phyloP scores from a whole-genome alignment of 1,140 invertebrate species.

The Drosophila erecta region DNA sequence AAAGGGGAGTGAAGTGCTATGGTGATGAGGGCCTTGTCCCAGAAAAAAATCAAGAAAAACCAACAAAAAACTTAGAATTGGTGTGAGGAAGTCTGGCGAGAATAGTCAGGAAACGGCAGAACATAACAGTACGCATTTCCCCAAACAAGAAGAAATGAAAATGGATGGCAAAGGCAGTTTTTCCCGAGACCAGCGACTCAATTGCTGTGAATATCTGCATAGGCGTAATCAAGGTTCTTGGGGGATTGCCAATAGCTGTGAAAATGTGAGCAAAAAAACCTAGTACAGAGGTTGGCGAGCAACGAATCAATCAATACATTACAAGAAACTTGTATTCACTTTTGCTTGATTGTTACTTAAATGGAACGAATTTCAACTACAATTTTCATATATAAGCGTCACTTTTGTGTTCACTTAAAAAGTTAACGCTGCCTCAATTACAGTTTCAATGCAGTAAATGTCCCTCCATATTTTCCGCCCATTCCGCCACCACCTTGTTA shows the following conservation, averaged over 20 bases:
- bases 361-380: background rate
- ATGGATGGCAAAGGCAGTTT: slow-evolving; percentile 3
- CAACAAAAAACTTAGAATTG: background rate
- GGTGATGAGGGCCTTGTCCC: slow-evolving; percentile 36
- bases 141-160: slow-evolving; percentile 3
- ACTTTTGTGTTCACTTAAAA: slow-evolving; percentile 14
- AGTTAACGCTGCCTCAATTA: slow-evolving; percentile 25
- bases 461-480: background rate
- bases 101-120: slow-evolving; percentile 24
- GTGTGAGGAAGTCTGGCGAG: slow-evolving; percentile 20
- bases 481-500: slow-evolving; percentile 2
- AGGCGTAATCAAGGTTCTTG: slow-evolving; percentile 42
- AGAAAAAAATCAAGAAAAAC: background rate
- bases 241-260: slow-evolving; percentile 27
- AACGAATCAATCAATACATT: background rate
- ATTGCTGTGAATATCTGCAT: slow-evolving; percentile 49
- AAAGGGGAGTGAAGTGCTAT: slow-evolving; percentile 22
- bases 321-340: no score
- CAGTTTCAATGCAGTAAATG: slow-evolving; percentile 7
- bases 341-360: background rate
- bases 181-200: slow-evolving; percentile 29
- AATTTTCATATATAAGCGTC: no score
- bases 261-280: slow-evolving; percentile 7
- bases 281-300: background rate
- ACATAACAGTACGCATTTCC: slow-evolving; percentile 26